A percentile compares a stretch with the other conserved stretches of the same genome.
Evolutionary conservation across 2,797 vertebrate genomes (phyloP).

Genomic region (Notolepis coatsorum): DNA sequence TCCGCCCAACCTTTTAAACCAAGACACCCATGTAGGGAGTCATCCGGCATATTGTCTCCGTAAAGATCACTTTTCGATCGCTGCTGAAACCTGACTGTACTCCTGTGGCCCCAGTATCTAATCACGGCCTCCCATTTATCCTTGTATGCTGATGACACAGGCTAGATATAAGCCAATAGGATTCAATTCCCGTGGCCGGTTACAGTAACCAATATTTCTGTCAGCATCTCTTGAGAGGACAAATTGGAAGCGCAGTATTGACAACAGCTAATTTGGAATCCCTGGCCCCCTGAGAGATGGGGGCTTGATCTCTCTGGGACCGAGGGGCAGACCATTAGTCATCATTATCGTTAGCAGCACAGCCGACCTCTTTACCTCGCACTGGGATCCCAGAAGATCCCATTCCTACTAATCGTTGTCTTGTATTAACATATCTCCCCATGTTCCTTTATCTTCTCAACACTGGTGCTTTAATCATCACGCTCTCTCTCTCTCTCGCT

Average conservation of each 20-base stretch:
- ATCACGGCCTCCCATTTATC: conserved; percentile 71
- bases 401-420: background rate
- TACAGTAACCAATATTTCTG: conserved; percentile 86
- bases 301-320: conserved; percentile 68
- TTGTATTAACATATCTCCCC: background rate
- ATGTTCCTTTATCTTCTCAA: background rate
- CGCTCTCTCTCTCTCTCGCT: too few relatives aligned
- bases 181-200: conserved; percentile 76
- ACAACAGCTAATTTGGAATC: conserved; percentile 83
- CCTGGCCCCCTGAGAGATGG: conserved; percentile 66
- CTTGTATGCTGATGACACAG: conserved; percentile 71
- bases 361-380: conserved; percentile 33
- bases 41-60: background rate
- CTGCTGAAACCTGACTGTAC: conserved; percentile 48
- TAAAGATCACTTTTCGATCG: conserved; percentile 31
- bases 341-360: conserved; percentile 72
- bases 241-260: conserved; percentile 83
- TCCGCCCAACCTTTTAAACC: too few relatives aligned
- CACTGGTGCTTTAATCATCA: background rate
- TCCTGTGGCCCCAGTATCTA: conserved; percentile 46
- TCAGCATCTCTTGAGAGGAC: conserved; percentile 79
- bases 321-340: conserved; percentile 67
- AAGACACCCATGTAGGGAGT: background rate
- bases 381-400: conserved; percentile 43
- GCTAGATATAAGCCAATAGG: conserved; percentile 65